Evolutionary conservation across 2,113 vertebrate species (phyloP).

Genomic region (Irena cyanogastra): DNA sequence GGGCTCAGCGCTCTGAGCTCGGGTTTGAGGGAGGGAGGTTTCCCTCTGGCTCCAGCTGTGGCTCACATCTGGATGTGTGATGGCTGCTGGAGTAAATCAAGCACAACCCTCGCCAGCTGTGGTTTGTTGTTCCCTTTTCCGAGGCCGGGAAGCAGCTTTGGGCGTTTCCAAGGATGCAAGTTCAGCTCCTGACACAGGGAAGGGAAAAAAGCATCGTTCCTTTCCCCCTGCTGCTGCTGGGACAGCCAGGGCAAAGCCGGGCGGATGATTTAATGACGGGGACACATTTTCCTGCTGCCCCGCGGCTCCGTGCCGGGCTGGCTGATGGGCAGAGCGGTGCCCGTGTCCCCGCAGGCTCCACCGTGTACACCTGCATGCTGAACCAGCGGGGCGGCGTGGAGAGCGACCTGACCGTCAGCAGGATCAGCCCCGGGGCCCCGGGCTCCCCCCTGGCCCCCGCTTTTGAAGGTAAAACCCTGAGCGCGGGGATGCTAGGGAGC

Average conservation of each 20-base stretch:
- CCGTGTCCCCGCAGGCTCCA: constrained; percentile 74
- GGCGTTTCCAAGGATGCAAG: neutral
- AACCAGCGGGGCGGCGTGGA: constrained; percentile 85
- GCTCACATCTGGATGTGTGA: neutral
- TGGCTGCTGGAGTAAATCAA: neutral
- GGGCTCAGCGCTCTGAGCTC: neutral
- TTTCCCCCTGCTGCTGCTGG: neutral
- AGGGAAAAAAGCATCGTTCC: neutral
- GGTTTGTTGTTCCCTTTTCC: neutral
- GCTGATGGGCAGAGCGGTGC: neutral
- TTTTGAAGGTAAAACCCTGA: constrained; percentile 77
- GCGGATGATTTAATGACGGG: rapidly evolving
- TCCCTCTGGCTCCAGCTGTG: neutral
- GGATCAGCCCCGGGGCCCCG: constrained; percentile 70
- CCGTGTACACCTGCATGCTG: constrained; percentile 95
- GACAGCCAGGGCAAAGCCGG: neutral
- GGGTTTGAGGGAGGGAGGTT: neutral
- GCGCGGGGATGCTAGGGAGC: rapidly evolving
- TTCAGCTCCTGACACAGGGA: neutral
- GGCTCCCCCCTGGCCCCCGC: constrained; percentile 76
- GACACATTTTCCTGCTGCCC: neutral
- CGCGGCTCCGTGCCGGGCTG: too few relatives aligned
- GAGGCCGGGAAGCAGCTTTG: neutral
- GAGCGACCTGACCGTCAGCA: constrained; percentile 92
- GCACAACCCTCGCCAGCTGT: rapidly evolving